Conservation (phyloP, 2,797 vertebrate species). For the Scyliorhinus canicula region DNA sequence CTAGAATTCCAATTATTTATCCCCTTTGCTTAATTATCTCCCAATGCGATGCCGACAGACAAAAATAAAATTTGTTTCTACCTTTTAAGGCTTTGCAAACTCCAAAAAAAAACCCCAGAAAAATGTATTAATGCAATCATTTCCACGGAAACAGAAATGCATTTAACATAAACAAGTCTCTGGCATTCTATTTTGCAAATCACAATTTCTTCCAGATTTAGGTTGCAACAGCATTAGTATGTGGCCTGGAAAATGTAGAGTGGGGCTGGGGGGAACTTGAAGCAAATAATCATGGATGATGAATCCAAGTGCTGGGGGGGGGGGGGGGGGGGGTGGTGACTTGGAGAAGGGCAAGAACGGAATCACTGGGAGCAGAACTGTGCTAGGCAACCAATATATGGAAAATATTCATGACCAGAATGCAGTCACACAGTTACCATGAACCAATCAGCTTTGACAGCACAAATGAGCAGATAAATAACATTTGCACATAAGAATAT, state of each 20-base stretch:
- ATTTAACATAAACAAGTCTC: neutral
- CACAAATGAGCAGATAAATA: neutral
- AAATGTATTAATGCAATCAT: neutral
- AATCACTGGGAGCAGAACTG: neutral
- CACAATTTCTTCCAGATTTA: neutral
- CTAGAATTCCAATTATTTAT: constrained; percentile 5
- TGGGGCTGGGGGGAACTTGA: neutral
- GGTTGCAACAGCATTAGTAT: neutral
- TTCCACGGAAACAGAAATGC: neutral
- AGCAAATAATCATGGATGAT: neutral
- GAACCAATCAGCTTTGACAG: neutral
- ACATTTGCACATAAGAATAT: neutral
- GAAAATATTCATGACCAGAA: neutral
- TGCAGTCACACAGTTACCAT: neutral
- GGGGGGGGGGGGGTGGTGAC: too few species aligned
- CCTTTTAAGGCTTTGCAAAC: neutral
- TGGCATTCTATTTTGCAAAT: neutral
- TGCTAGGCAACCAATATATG: neutral
- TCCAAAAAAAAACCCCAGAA: neutral
- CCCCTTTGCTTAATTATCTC: neutral
- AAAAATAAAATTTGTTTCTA: neutral
- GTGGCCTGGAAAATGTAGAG: neutral
- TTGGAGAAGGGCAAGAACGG: neutral
- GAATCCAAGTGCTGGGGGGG: neutral
- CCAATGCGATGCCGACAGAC: neutral